These are phyloP conservation scores for Parelbella ahira DNA, from an alignment of 2,888 invertebrate species.

Conservation along the genomic window DNA sequence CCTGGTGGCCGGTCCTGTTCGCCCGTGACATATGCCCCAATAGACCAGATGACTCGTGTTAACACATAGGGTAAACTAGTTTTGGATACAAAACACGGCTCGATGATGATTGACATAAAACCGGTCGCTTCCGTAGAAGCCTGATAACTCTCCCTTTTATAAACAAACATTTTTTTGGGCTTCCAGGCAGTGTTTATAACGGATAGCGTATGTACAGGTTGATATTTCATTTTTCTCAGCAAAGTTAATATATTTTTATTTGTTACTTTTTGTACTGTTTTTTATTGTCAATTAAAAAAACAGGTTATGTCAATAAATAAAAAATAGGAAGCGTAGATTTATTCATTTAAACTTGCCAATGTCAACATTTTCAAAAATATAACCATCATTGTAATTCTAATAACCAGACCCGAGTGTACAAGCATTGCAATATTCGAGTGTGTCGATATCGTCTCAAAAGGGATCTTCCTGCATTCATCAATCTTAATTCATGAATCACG, in stretches of 20 bases:
- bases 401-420: neutral
- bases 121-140: constrained; percentile 29
- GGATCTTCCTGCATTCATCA: constrained; percentile 23
- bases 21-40: constrained; percentile 38
- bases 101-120: constrained; percentile 31
- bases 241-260: no score
- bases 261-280: no score
- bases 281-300: no score
- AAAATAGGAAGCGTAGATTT: no score
- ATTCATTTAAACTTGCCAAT: no score
- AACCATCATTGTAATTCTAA: no score
- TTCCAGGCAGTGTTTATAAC: no score
- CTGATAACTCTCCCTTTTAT: constrained; percentile 21
- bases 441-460: constrained; percentile 19
- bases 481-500: constrained; percentile 25
- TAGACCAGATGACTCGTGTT: constrained; percentile 40
- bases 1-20: constrained; percentile 38
- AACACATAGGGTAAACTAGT: constrained; percentile 37
- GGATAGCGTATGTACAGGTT: no score
- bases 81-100: constrained; percentile 24
- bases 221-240: no score
- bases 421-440: constrained; percentile 12
- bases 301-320: no score
- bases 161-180: no score
- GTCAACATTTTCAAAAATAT: no score